Evolutionary conservation across 2,113 vertebrate species (phyloP).

Genomic region (Illadopsis cleaveri): DNA sequence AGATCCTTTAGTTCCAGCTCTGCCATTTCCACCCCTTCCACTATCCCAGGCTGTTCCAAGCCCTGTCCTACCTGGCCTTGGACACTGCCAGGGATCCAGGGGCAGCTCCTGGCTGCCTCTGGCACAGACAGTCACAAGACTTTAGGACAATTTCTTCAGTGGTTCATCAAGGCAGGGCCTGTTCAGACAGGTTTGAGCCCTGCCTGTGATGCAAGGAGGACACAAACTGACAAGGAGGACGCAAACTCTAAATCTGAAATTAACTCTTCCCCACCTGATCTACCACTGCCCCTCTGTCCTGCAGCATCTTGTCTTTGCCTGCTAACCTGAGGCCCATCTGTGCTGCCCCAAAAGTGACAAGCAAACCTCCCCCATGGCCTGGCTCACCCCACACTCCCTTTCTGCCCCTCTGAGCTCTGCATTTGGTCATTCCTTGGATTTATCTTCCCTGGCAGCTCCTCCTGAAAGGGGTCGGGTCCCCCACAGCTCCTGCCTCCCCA

Average conservation of each 20-base stretch:
- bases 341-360: background rate
- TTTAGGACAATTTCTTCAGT: no score
- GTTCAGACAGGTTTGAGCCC: background rate
- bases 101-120: no score
- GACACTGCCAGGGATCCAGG: no score
- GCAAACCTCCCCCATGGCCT: background rate
- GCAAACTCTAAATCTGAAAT: background rate
- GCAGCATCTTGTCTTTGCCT: rapidly evolving
- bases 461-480: background rate
- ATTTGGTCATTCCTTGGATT: background rate
- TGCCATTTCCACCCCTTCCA: no score
- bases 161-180: no score
- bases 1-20: no score
- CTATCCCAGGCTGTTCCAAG: no score
- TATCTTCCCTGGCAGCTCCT: background rate
- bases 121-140: no score
- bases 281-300: background rate
- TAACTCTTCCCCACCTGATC: background rate
- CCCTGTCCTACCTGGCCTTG: no score
- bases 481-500: background rate
- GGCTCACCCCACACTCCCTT: background rate
- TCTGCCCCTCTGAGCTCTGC: background rate
- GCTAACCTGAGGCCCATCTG: rapidly evolving
- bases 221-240: background rate
- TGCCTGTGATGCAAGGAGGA: background rate